phyloP scores from a whole-genome alignment of 2,113 vertebrate genomes.

The Mionectes macconnelli region DNA sequence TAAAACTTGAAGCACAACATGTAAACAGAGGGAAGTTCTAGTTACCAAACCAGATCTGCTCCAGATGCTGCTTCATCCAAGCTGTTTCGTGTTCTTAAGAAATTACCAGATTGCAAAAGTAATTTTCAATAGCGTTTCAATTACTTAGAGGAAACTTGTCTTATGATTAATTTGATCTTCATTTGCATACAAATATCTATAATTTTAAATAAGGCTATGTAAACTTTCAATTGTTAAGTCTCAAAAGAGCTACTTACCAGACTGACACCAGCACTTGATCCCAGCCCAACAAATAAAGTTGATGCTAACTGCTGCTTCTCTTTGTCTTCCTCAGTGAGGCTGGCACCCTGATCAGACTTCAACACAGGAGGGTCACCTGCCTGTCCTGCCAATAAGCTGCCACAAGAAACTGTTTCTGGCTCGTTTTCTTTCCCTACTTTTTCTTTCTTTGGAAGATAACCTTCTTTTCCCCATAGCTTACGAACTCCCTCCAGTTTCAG shows the following conservation, averaged over 20 bases:
- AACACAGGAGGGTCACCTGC: background rate
- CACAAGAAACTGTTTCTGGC: conserved; percentile 50
- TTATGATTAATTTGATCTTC: background rate
- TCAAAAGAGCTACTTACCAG: conserved; percentile 78
- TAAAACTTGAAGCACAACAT: background rate
- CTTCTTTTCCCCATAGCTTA: conserved; percentile 92
- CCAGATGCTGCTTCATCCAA: background rate
- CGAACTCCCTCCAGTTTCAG: conserved; percentile 89
- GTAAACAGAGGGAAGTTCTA: background rate
- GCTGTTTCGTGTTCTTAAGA: background rate
- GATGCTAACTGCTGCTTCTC: conserved; percentile 91
- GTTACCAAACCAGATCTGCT: background rate
- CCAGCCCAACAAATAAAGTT: conserved; percentile 87
- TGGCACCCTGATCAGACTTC: conserved; percentile 3
- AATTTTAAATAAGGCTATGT: background rate
- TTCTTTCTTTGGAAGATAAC: conserved; percentile 88
- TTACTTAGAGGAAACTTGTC: accelerated
- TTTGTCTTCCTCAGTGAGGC: conserved; percentile 71
- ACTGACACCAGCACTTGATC: conserved; percentile 77
- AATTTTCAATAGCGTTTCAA: background rate
- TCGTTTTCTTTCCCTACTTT: conserved; percentile 57
- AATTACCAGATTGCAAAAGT: background rate
- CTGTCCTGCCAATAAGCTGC: conserved; percentile 44
- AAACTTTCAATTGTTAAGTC: background rate
- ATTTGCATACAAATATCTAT: background rate